Percentiles rank a stretch among this genome's conserved stretches.
phyloP scores from a whole-genome alignment of 2,888 invertebrate species.

The Trileptium ribeirensis region DNA sequence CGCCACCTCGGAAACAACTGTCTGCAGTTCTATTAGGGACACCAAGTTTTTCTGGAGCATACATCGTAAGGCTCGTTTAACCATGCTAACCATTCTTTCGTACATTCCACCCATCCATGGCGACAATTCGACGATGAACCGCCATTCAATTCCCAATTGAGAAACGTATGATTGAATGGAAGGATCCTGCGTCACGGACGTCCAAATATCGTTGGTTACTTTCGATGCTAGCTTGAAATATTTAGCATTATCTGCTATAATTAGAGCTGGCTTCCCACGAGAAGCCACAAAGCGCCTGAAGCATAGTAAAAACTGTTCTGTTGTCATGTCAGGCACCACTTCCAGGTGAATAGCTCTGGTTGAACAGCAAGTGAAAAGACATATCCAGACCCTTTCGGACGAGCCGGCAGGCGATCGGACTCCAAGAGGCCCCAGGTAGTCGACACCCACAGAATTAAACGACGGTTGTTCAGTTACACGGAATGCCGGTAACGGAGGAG shows the following conservation, averaged over 20 bases:
- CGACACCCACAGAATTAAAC: not conserved
- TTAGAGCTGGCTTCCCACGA: conserved; percentile 44
- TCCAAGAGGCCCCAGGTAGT: conserved; percentile 8
- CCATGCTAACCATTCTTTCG: conserved; percentile 50
- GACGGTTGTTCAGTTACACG: not conserved
- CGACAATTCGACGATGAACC: conserved; percentile 51
- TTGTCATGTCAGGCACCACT: conserved; percentile 37
- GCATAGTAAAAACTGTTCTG: conserved; percentile 44
- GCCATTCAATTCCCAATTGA: conserved; percentile 37
- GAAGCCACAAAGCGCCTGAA: conserved; percentile 48
- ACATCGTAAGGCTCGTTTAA: conserved; percentile 42
- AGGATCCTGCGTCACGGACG: not conserved
- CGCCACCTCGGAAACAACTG: not conserved
- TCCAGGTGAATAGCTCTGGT: conserved; percentile 24
- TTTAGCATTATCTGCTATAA: conserved; percentile 52
- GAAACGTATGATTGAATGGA: conserved; percentile 12
- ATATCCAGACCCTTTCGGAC: conserved; percentile 44
- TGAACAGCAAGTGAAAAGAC: conserved; percentile 34
- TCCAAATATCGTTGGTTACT: conserved; percentile 39
- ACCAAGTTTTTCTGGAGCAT: not conserved
- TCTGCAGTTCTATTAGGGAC: not conserved
- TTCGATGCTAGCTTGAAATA: conserved; percentile 51
- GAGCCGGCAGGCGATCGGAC: not conserved
- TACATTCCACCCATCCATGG: conserved; percentile 55
- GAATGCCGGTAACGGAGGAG: not conserved